Percentiles rank a stretch among this genome's conserved stretches.
Evolutionary conservation across 2,888 invertebrate species (phyloP).

Genomic region (Pseudococcus longispinus): DNA sequence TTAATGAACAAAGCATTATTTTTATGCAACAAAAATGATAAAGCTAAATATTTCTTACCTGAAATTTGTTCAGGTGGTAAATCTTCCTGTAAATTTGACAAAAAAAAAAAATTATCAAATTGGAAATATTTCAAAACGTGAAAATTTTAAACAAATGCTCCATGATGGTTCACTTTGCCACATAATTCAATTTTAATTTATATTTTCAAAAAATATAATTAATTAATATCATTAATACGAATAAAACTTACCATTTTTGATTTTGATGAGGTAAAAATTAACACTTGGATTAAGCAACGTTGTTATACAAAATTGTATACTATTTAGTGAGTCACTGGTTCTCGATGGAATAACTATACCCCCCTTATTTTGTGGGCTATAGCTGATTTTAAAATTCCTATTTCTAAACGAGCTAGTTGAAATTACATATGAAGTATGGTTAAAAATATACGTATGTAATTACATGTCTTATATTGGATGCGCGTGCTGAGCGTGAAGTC

Average conservation of each 20-base stretch:
- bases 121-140: not conserved
- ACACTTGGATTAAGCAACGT: not conserved
- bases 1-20: no score
- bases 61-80: constrained; percentile 90
- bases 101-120: constrained; percentile 59
- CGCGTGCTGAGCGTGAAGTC: not conserved
- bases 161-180: no score
- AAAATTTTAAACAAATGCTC: not conserved
- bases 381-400: constrained; percentile 51
- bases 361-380: constrained; percentile 11
- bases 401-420: constrained; percentile 26
- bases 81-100: constrained; percentile 75
- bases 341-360: not conserved
- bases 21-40: no score
- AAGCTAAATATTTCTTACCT: constrained; percentile 67
- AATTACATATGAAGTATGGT: constrained; percentile 14
- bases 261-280: not conserved
- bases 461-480: not conserved
- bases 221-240: not conserved
- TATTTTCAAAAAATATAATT: not conserved
- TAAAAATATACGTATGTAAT: constrained; percentile 33
- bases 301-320: not conserved
- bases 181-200: not conserved
- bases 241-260: constrained; percentile 10
- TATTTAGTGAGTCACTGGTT: not conserved